Evolutionary conservation across 2,113 vertebrate genomes (phyloP), one percentile per base, ranked within the genome.

Genomic region (Bolborhynchus lineola): DNA sequence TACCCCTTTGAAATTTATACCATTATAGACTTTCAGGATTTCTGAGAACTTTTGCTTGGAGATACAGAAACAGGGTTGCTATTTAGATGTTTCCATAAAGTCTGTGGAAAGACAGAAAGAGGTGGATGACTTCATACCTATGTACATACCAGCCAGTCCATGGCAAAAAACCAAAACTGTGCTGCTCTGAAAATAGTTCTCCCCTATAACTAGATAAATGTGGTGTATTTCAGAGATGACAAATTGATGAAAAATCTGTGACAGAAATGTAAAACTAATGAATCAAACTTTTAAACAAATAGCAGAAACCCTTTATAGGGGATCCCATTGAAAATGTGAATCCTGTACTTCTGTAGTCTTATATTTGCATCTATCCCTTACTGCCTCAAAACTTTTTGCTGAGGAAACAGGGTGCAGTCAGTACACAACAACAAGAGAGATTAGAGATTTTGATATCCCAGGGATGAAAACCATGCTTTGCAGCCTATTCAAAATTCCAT

Each of bases 171-270:
- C 59, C 1, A 26, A 53, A 71, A 76, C 13, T 31, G 3, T 4
- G 24, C 10, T 9, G 6, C 60, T 91, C 76, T 19, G 65, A 26
- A 91, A 26, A 46, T 0, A 31, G 9, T 9, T 23, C 24, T 68
- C 9, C 9, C 24, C 29, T 80, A 17, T 37, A 74, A 20, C 7
- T 39, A 46, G 6, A 60, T 10, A 50, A 83, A 57, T 10, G 7
- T 7, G 0, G 1, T 41, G 29, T 41, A 10, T 60, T 68, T 69
- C 23, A 60, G 5, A 2, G 7, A 13, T 50, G 39, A 29, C 7
- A 71, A 86, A 69, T 10, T n/a, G 23, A 50, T 68, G 13, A 82
- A 15, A 8, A 6, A 44, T 7, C 9, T 26, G 11, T 62, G n/a
- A 67, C 7, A 52, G 23, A 77, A 72, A 69, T 33, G 3, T 24